Base-by-base conservation (phyloP, 2,797 vertebrate species). In the Emys orbicularis region DNA sequence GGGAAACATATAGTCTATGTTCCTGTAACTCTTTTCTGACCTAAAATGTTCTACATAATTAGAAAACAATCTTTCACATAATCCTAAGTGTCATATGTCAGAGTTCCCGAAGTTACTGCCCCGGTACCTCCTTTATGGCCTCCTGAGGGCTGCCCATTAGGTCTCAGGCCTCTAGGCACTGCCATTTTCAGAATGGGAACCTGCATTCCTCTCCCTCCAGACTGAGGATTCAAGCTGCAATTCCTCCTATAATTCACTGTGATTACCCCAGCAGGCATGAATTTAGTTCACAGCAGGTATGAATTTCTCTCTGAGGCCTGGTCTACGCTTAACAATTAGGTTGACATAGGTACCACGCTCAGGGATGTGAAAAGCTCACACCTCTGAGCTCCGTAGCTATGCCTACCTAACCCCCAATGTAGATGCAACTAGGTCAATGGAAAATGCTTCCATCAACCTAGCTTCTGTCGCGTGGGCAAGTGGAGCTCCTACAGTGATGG, bases 41-140 rank as follows among this genome's bases (percentile, higher is more conserved):
- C 87, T 56, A 49, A 11, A 49, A 2, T 37, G 34, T 44, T 25
- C 25, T 92, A 56, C 77, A 74, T 79, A 53, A 80, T 72, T 68
- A 89, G 59, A 94, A 95, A 91, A 84, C 19, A 29, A 44, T 77
- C 77, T 87, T 81, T 83, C 81, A 41, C 49, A 76, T 81, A 79
- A 89, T 83, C 50, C 12, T 59, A 1, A 68, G 5, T 41, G 37
- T 41, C 37, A 7, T 93, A 23, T 23, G n/a, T 72, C 68, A 72
- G 19, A 72, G 18, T 72, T 72, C 65, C 65, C 1, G 3, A 41
- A 19, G 5, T 72, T 72, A 61, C 29, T 16, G 15, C 59, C 31
- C 59, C 59, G 18, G 31, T 61, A 37, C 19, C 68, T 23, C 19
- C 68, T 72, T 23, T 72, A 41, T 72, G n/a, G 19, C 19, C 9